phyloP scores from a whole-genome alignment of 1,140 invertebrate genomes.

The Himalopsyche phryganea region DNA sequence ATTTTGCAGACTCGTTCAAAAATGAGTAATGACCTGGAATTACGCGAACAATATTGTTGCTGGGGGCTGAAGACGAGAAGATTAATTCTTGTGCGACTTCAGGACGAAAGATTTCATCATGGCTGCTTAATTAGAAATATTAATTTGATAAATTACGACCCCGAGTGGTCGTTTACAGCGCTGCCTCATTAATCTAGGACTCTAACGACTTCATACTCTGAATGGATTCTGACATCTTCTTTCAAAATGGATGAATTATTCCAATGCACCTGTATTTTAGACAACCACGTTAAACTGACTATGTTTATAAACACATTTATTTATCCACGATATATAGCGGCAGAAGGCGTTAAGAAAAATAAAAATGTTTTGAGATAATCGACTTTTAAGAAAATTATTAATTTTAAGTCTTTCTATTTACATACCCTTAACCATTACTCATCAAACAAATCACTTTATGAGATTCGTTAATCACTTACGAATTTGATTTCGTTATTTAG shows the following conservation, averaged over 20 bases:
- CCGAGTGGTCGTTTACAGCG: slow-evolving; percentile 1
- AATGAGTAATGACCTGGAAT: slow-evolving; percentile 27
- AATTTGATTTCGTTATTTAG: too few species aligned
- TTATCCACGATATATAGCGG: too few species aligned
- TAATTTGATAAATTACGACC: slow-evolving; percentile 31
- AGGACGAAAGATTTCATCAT: slow-evolving; percentile 23
- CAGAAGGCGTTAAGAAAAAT: too few species aligned
- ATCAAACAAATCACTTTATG: too few species aligned
- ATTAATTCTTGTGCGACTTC: slow-evolving; percentile 20
- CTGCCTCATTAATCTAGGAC: slow-evolving; percentile 10
- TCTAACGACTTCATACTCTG: not conserved
- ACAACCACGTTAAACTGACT: too few species aligned
- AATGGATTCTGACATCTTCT: not conserved
- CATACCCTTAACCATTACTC: too few species aligned
- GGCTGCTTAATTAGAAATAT: slow-evolving; percentile 26
- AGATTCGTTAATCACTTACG: too few species aligned
- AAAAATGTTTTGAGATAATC: too few species aligned
- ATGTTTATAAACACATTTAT: too few species aligned
- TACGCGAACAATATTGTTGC: not conserved
- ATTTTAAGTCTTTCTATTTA: too few species aligned
- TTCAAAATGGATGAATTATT: not conserved
- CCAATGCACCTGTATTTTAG: not conserved
- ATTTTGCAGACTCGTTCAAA: not conserved
- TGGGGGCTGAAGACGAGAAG: slow-evolving; percentile 13
- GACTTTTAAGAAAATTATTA: too few species aligned